Evolutionary conservation across 1,140 invertebrate genomes (phyloP).

Genomic region (Adoxophyes honmai): DNA sequence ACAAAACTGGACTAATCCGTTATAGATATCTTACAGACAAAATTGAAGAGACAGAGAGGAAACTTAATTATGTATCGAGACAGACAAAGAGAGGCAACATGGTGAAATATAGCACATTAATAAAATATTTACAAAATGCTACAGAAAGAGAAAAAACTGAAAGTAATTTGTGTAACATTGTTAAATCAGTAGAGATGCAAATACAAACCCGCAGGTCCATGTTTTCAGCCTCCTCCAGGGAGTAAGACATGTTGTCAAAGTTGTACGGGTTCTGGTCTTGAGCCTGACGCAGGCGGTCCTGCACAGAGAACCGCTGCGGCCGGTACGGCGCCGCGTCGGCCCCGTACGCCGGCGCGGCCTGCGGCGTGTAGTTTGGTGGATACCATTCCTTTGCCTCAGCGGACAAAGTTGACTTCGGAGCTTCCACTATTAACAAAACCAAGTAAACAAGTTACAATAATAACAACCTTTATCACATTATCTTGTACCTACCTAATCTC

Average conservation of each 20-base stretch:
- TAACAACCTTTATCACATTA: neutral
- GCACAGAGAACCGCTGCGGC: constrained; percentile 62
- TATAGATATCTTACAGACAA: too few relatives aligned
- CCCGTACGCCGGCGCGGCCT: constrained; percentile 38
- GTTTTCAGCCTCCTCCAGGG: constrained; percentile 59
- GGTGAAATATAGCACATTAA: too few relatives aligned
- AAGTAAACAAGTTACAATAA: constrained; percentile 21
- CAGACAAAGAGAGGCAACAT: too few relatives aligned
- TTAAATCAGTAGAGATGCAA: too few relatives aligned
- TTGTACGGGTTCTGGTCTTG: constrained; percentile 67
- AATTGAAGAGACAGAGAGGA: too few relatives aligned
- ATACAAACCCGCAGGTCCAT: constrained; percentile 54
- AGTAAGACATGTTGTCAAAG: constrained; percentile 63
- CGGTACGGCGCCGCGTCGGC: constrained; percentile 46
- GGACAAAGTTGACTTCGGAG: constrained; percentile 64
- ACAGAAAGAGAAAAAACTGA: too few relatives aligned
- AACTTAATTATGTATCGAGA: too few relatives aligned
- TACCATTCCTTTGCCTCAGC: constrained; percentile 76
- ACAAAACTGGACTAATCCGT: too few relatives aligned
- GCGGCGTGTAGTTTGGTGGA: constrained; percentile 70
- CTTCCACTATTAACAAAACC: constrained; percentile 40
- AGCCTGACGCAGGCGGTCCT: constrained; percentile 64
- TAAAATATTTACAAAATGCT: too few relatives aligned
- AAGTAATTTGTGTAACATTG: too few relatives aligned
- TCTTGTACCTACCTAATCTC: neutral